Percentiles rank a stretch among this genome's conserved stretches.
Conservation (phyloP, 2,888 invertebrate species). For the Sceliomorpha sp. region DNA sequence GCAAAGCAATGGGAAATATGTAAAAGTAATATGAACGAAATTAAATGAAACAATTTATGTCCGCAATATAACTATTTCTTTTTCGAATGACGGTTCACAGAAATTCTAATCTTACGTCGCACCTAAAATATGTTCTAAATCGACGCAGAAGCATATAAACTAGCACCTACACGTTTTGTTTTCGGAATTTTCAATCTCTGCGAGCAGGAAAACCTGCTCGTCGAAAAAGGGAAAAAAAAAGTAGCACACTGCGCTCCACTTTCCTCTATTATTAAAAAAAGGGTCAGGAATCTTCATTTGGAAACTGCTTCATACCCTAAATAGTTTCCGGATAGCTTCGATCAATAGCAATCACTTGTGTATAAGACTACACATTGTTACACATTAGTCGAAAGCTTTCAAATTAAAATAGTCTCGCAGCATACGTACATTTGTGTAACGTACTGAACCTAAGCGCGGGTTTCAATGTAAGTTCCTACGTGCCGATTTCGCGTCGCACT, state of each 20-base stretch:
- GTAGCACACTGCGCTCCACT: slow-evolving; percentile 2
- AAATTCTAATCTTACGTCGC: too few species aligned
- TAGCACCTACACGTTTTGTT: too few species aligned
- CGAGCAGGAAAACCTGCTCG: too few species aligned
- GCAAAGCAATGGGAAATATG: too few species aligned
- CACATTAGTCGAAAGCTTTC: slow-evolving; percentile 41
- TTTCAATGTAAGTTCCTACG: slow-evolving; percentile 50
- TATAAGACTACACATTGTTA: slow-evolving; percentile 22
- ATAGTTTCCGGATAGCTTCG: slow-evolving; percentile 3
- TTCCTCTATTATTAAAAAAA: slow-evolving; percentile 23
- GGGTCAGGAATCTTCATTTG: slow-evolving; percentile 14
- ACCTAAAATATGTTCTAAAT: too few species aligned
- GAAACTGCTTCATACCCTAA: slow-evolving; percentile 12
- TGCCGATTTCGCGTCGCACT: slow-evolving; percentile 48
- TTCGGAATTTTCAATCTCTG: too few species aligned
- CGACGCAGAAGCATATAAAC: too few species aligned
- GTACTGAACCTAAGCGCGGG: slow-evolving; percentile 40
- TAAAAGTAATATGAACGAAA: too few species aligned
- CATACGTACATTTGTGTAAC: slow-evolving; percentile 32
- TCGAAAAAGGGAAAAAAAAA: too few species aligned
- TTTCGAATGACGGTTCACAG: too few species aligned
- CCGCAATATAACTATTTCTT: too few species aligned
- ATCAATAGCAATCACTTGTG: slow-evolving; percentile 36
- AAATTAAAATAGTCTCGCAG: slow-evolving; percentile 42
- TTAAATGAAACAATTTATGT: too few species aligned